A percentile compares a stretch with the other conserved stretches of the same genome.
These are phyloP conservation scores for Pseudomyrmex pallidus DNA, from an alignment of 1,140 invertebrate genomes.

Conservation along the genomic window DNA sequence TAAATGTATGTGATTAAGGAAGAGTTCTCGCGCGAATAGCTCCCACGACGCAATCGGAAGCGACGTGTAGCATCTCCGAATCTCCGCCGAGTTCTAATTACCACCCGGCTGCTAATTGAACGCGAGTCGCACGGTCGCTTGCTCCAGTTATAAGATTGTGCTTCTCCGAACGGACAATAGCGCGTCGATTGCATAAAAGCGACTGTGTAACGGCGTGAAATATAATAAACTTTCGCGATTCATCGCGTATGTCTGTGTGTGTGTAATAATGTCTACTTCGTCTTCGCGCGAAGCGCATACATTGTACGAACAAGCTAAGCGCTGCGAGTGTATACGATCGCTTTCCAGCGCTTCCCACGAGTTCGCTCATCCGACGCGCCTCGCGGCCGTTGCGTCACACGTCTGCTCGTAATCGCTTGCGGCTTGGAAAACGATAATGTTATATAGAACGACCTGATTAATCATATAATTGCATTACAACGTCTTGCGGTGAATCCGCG, in stretches of 20 bases:
- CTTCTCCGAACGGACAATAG: conserved; percentile 26
- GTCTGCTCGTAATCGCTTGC: background rate
- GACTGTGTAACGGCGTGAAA: conserved; percentile 27
- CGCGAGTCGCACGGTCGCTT: conserved; percentile 41
- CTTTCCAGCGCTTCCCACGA: conserved; percentile 56
- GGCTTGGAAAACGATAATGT: conserved; percentile 18
- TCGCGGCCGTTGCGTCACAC: conserved; percentile 44
- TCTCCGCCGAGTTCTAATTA: conserved; percentile 37
- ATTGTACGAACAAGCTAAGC: background rate
- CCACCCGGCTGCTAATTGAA: conserved; percentile 27
- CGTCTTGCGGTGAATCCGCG: background rate
- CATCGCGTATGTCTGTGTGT: background rate
- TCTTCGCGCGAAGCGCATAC: background rate
- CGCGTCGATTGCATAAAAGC: conserved; percentile 40
- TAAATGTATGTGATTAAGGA: conserved; percentile 4
- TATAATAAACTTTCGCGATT: conserved; percentile 63
- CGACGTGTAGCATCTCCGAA: conserved; percentile 24
- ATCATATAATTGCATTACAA: background rate
- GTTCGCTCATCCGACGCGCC: conserved; percentile 55
- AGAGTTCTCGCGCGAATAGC: conserved; percentile 5
- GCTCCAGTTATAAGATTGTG: conserved; percentile 47
- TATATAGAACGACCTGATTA: background rate
- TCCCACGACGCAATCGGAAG: conserved; percentile 41
- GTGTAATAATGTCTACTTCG: no score
- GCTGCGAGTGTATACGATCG: conserved; percentile 1